Conservation (phyloP, 1,140 invertebrate species). For the Eriosoma lanigerum region DNA sequence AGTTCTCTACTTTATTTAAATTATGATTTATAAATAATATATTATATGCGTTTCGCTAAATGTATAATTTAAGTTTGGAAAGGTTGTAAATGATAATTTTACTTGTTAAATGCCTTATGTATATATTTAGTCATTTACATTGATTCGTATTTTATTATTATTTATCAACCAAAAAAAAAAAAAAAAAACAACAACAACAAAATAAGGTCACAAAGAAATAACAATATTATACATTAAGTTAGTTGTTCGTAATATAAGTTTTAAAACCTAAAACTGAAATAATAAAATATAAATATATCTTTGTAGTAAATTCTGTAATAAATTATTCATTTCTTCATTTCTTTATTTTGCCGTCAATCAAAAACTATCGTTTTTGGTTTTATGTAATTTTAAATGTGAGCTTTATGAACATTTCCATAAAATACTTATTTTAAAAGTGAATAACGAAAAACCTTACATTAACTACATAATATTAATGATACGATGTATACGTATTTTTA, state of each 20-base stretch:
- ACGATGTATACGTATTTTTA: no score
- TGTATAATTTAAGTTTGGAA: slow-evolving; percentile 9
- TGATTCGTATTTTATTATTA: neutral
- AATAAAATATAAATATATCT: neutral
- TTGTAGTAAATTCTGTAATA: neutral
- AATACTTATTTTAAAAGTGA: neutral
- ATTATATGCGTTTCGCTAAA: neutral
- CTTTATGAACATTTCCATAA: neutral
- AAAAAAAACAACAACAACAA: no score
- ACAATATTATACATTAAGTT: slow-evolving; percentile 18
- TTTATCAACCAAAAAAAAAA: neutral
- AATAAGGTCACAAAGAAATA: neutral
- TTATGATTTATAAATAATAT: slow-evolving; percentile 5
- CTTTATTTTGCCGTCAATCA: slow-evolving; percentile 20
- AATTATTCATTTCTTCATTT: slow-evolving; percentile 29
- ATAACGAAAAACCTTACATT: neutral
- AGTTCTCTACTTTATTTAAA: neutral
- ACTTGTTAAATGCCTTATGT: neutral
- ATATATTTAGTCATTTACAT: neutral
- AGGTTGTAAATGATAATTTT: neutral
- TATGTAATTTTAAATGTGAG: slow-evolving; percentile 52
- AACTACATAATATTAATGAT: no score
- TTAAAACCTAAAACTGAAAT: slow-evolving; percentile 1
- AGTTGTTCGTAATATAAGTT: slow-evolving; percentile 15
- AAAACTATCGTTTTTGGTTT: slow-evolving; percentile 20